phyloP scores from a whole-genome alignment of 2,888 invertebrate species.

The Boloria selene region DNA sequence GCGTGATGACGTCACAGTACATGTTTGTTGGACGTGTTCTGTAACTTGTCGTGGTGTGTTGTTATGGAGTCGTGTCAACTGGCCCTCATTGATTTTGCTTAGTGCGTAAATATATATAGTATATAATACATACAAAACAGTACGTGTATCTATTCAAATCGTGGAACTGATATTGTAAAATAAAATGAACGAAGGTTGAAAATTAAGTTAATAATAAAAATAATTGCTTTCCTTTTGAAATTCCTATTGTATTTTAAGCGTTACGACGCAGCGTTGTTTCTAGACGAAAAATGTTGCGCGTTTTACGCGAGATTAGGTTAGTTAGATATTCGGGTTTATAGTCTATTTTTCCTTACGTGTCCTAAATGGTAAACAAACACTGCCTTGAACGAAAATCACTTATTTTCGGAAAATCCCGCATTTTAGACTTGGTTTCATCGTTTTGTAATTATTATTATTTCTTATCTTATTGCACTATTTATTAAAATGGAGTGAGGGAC shows the following conservation, averaged over 20 bases:
- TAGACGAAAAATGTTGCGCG: constrained; percentile 23
- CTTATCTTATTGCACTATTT: no score
- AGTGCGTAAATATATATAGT: constrained; percentile 37
- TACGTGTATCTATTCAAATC: constrained; percentile 47
- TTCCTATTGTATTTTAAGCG: constrained; percentile 52
- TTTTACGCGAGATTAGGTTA: constrained; percentile 41
- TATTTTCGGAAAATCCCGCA: no score
- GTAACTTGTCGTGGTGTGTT: constrained; percentile 18
- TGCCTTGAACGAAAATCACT: no score
- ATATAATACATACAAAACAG: constrained; percentile 36
- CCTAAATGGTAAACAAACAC: no score
- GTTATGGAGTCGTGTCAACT: constrained; percentile 26
- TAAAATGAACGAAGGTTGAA: constrained; percentile 47
- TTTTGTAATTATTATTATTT: no score
- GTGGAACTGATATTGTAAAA: constrained; percentile 54
- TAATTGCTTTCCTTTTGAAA: constrained; percentile 51
- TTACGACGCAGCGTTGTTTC: constrained; percentile 41
- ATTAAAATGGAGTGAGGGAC: no score
- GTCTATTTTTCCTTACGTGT: no score
- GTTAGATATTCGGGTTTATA: constrained; percentile 37
- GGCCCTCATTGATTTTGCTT: constrained; percentile 30
- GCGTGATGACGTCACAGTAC: constrained; percentile 26
- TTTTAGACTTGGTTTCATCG: no score
- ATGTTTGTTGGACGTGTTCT: constrained; percentile 16
- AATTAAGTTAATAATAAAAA: constrained; percentile 54